Base-by-base conservation (phyloP, 2,888 invertebrate species). In the Bellardia pandia region DNA sequence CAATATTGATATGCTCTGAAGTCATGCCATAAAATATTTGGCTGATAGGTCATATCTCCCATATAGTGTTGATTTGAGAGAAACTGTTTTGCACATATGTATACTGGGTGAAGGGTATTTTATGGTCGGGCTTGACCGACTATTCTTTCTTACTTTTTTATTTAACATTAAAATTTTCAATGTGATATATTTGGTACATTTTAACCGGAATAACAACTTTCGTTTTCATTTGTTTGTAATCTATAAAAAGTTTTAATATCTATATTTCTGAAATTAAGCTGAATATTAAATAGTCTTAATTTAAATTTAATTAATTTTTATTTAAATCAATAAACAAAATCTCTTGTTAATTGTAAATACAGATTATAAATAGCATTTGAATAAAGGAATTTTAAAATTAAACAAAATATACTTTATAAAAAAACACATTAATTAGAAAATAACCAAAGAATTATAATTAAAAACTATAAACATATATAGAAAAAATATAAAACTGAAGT, bases 401-500 rank as follows among this genome's bases (percentile, higher is more conserved):
- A 9, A 14, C 2, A 42, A 42, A 51, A 51, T 51, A 13, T 51
- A 74, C 23, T 6, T 13, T 40, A 64, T 11, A 37, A 76, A 37
- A 23, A 13, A 6, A 16, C 13, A 51, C 45, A 75, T 33, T 51
- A 51, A 64, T 51, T 64, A 62, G 62, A 62, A 75, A 30, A 30
- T 62, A 45, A 75, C 23, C 13, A 40, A 60, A 23, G 11, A 76
- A 40, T 64, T 16, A 76, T 14, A 48, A 75, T 58, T 75, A 62
- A 40, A 75, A 75, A 30, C 16, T 16, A n/a, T 33, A n/a, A 58
- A 48, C 45, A 82, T n/a, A 58, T 53, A 76, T 23, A 42, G 16
- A 81, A 13, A 69, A 62, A 30, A 14, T 42, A 37, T 60, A 23
- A 83, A 77, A 83, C 77, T 77, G 64, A 83, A 77, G 77, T 83